phyloP scores from a whole-genome alignment of 2,113 vertebrate species.

The Saccopteryx leptura region DNA sequence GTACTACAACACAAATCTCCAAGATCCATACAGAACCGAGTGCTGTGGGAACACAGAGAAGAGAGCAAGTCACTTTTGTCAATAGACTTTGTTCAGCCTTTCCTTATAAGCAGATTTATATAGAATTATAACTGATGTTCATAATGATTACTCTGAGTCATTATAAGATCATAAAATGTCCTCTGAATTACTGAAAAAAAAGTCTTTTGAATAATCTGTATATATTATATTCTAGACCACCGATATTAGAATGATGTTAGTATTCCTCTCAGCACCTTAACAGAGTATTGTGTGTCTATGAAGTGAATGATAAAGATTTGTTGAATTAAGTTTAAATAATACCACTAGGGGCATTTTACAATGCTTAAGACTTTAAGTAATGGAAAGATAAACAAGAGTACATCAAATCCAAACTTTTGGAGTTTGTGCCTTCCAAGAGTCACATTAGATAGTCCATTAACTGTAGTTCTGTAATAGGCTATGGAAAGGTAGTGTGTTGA shows the following conservation, averaged over 20 bases:
- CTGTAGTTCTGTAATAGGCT: not conserved
- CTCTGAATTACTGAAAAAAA: not conserved
- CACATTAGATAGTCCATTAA: not conserved
- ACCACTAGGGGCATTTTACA: not conserved
- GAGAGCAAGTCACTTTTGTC: not conserved
- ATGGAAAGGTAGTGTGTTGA: not conserved
- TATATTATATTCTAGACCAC: constrained; percentile 12
- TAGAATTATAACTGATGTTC: not conserved
- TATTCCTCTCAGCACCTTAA: not conserved
- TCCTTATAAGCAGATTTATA: not conserved
- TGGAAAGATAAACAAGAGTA: constrained; percentile 1
- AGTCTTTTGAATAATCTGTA: constrained; percentile 7
- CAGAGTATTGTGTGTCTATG: not conserved
- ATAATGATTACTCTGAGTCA: not conserved
- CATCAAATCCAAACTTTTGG: not conserved
- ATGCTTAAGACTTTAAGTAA: constrained; percentile 22
- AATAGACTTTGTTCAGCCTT: not conserved
- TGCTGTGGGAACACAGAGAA: not conserved
- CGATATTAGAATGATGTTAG: not conserved
- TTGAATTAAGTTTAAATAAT: constrained; percentile 50
- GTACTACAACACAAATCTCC: not conserved
- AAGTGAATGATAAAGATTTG: constrained; percentile 30
- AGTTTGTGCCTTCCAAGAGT: constrained; percentile 8
- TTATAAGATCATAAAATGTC: not conserved
- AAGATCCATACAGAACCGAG: not conserved